These are phyloP conservation scores for Agapornis canus DNA, from an alignment of 2,797 vertebrate species.

Conservation along the genomic window DNA sequence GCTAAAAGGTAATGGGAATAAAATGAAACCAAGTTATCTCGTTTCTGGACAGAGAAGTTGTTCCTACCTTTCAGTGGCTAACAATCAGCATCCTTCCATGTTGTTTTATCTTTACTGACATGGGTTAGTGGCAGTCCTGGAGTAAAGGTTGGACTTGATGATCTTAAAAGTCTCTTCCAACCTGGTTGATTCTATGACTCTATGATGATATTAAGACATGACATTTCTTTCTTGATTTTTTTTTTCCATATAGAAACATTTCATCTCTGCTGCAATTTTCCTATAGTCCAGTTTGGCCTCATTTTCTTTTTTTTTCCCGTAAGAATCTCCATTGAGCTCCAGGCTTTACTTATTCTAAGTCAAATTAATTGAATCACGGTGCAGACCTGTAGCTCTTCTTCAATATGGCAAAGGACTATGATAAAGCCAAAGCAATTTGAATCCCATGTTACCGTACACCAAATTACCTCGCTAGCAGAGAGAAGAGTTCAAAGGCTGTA, in stretches of 20 bases:
- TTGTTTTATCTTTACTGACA: not conserved
- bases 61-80: not conserved
- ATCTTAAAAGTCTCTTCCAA: not conserved
- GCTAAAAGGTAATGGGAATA: not conserved
- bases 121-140: not conserved
- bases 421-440: not conserved
- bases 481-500: not conserved
- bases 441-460: not conserved
- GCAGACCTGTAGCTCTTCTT: not conserved
- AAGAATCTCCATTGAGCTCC: not conserved
- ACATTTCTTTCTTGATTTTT: not conserved
- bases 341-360: not conserved
- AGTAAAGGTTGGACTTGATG: not conserved
- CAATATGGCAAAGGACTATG: not conserved
- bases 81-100: not conserved
- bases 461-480: not conserved
- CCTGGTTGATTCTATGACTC: not conserved
- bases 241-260: not conserved
- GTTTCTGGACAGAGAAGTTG: not conserved
- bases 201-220: not conserved
- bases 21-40: not conserved
- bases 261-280: not conserved
- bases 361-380: not conserved
- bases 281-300: not conserved
- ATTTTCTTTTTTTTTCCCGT: not conserved